Percentiles rank a stretch among this genome's conserved stretches.
phyloP scores from a whole-genome alignment of 2,888 invertebrate species.

The Panorpa germanica region DNA sequence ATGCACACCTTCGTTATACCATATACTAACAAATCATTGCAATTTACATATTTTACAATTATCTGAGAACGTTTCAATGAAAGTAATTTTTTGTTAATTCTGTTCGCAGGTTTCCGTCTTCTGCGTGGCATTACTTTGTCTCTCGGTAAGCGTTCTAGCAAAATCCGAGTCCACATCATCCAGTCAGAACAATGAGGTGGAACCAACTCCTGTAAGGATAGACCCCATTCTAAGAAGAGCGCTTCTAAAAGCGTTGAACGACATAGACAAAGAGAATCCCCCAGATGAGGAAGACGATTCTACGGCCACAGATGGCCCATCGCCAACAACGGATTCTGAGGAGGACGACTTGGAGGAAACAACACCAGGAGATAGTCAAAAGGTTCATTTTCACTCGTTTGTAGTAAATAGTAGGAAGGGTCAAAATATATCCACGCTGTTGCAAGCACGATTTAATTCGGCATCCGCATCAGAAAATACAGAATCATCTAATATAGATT shows the following conservation, averaged over 20 bases:
- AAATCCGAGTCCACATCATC: too few species aligned
- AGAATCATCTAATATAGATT: slow-evolving; percentile 12
- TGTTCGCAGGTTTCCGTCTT: too few species aligned
- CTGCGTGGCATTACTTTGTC: too few species aligned
- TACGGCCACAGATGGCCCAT: slow-evolving; percentile 12
- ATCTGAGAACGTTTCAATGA: too few species aligned
- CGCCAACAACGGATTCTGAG: slow-evolving; percentile 14
- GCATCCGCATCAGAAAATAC: slow-evolving; percentile 22
- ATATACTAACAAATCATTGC: too few species aligned
- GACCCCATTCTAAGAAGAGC: slow-evolving; percentile 60
- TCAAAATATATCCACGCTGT: too few species aligned
- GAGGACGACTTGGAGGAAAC: slow-evolving; percentile 28
- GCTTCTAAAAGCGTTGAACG: slow-evolving; percentile 52
- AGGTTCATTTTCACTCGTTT: slow-evolving; percentile 37
- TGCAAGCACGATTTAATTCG: too few species aligned
- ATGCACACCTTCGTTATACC: too few species aligned
- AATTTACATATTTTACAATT: too few species aligned
- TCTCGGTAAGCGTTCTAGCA: too few species aligned
- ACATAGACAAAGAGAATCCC: slow-evolving; percentile 46
- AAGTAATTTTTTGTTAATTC: too few species aligned
- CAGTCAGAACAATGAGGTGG: too few species aligned
- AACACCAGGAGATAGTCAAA: slow-evolving; percentile 20
- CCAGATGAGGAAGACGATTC: slow-evolving; percentile 24
- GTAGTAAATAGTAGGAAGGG: slow-evolving; percentile 29
- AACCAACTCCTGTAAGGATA: slow-evolving; percentile 36